Base-by-base conservation (phyloP, 1,140 invertebrate species). In the Drosophila bocki region DNA sequence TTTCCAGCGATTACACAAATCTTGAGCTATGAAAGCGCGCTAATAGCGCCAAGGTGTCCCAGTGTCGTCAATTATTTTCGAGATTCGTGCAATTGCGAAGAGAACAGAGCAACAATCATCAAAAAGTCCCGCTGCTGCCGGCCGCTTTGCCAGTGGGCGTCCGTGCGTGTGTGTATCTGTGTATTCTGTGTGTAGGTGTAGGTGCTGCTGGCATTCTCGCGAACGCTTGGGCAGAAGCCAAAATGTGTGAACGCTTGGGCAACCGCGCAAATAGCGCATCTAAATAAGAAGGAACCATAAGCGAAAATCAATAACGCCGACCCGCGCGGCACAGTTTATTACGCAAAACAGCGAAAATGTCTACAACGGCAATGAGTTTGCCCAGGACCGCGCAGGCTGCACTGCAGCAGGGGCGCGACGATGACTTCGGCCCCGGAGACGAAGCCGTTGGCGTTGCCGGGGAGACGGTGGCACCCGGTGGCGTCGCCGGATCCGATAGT, bases 311-410 rank as follows among this genome's bases (percentile, higher is more conserved):
- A 80, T 79, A 84, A 53, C 29, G 51, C 65, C 54, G 48, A 54
- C 48, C 35, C 44, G 53, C 33, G 32, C 33, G 35, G 56, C 51
- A 60, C 47, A 53, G 50, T 54, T 68, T 67, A 67, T 72, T 74
- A 69, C 80, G 42, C 70, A 62, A 68, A 76, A 48, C 47, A 22
- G 47, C 62, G 35, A 68, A 72, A 80, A 82, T 80, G 82, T 88
- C 77, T 81, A 80, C 70, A 80, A 67, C 54, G 60, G 64, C 77
- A 70, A 62, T 84, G 53, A 77, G 50, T 72, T 51, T 81, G 50
- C 63, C 75, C 26, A 62, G 62, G 26, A 22, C 56, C 57, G 58
- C 62, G 48, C 32, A 70, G 19, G 39, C 39, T 19, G 56, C 17
- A 41, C 13, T 44, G 35, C 42, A 39, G 50, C 62, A 69, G 60